Evolutionary conservation across 1,140 invertebrate species (phyloP), one percentile per base, ranked within the genome.

Genomic region (Camponotus pennsylvanicus): DNA sequence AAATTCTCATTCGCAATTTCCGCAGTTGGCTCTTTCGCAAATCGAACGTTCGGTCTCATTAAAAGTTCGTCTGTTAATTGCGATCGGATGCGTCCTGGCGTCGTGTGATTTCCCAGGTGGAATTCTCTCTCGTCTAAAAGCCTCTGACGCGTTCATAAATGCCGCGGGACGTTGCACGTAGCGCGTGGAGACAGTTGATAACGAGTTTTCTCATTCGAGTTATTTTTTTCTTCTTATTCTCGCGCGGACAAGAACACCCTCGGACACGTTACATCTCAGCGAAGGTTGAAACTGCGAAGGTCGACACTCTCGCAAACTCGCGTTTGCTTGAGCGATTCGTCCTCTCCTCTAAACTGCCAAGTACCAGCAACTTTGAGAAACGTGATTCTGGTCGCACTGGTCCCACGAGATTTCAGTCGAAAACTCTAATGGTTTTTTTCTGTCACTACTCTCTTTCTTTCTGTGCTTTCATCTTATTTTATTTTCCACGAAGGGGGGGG

Each of bases 61-160:
- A 91, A 92, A 87, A 85, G 82, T 89, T 27, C 64, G 42, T 18
- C 57, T 71, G 59, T 90, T 91, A 87, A 92, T 92, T 90, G 88
- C 87, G 85, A 83, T 87, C 67, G 59, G 78, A 69, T 34, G 75
- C 21, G 45, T 55, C 55, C 49, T 49, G 67, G 79, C 71, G 59
- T 85, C 87, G 89, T 73, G 73, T 84, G 87, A 92, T 92, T 90
- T 88, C 90, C 88, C 80, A 85, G 67, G 84, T 88, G 75, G 70
- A 86, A 84, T 73, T 86, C 59, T 59, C 83, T 15, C 83, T 15
- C 71, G 88, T 82, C 70, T 59, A 76, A 40, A 27, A 70, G 45
- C 21, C 42, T 63, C 34, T 21, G 59, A 61, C 66, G 77, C 49
- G 21, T n/a, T 64, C 21, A 45, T 45, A 42, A 75, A 89, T 86